Percentiles rank a stretch among this genome's conserved stretches.
Evolutionary conservation across 1,140 invertebrate species (phyloP).

Genomic region (Drosophila nasuta): DNA sequence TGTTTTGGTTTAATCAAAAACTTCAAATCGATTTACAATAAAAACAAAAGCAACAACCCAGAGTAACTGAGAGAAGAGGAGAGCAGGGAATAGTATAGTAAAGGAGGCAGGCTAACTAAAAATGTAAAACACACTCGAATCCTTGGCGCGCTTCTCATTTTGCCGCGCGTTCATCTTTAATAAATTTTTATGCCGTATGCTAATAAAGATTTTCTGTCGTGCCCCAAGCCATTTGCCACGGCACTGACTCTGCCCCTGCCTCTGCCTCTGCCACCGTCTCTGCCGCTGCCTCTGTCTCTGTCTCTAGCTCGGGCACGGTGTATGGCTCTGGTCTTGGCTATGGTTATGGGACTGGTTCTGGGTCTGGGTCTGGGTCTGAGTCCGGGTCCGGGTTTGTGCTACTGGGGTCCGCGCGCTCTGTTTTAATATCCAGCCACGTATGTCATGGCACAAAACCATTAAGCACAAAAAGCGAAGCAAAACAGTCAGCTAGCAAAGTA

Average conservation of each 20-base stretch:
- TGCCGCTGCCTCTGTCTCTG: neutral
- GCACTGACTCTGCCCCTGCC: slow-evolving; percentile 9
- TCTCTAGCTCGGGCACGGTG: slow-evolving; percentile 7
- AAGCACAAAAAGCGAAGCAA: slow-evolving; percentile 74
- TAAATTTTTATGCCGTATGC: slow-evolving; percentile 84
- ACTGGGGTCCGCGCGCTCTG: slow-evolving; percentile 28
- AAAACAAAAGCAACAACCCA: slow-evolving; percentile 36
- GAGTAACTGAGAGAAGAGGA: too few relatives aligned
- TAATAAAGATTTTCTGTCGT: slow-evolving; percentile 80
- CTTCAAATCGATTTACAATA: slow-evolving; percentile 82
- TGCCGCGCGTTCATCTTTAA: slow-evolving; percentile 72
- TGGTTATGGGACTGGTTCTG: slow-evolving; percentile 4
- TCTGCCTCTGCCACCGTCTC: neutral
- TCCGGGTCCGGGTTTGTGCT: neutral
- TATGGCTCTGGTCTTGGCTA: slow-evolving; percentile 20
- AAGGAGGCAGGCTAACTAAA: slow-evolving; percentile 24
- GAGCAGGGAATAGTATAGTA: neutral
- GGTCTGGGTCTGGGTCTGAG: neutral
- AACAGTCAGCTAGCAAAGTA: slow-evolving; percentile 53
- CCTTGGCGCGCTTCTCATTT: slow-evolving; percentile 44
- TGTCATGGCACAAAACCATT: slow-evolving; percentile 82
- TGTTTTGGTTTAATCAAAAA: slow-evolving; percentile 73
- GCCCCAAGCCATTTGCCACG: slow-evolving; percentile 59
- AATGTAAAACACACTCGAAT: slow-evolving; percentile 47
- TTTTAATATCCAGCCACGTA: slow-evolving; percentile 82